phyloP scores from a whole-genome alignment of 2,113 vertebrate genomes.

The Cinclus cinclus region DNA sequence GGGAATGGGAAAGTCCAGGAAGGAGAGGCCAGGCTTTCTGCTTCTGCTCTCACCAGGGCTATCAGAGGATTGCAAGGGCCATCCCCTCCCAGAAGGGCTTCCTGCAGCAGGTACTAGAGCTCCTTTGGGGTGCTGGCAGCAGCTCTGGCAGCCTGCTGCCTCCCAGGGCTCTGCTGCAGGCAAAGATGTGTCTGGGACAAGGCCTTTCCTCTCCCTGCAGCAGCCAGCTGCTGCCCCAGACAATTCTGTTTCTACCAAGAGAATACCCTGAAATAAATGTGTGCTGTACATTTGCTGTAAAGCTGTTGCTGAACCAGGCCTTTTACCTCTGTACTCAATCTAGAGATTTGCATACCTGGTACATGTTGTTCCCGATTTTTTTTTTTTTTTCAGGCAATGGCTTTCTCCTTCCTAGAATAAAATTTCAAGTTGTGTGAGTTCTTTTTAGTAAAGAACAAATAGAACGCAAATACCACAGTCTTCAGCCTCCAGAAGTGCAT shows the following conservation, averaged over 20 bases:
- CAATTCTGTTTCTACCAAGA: neutral
- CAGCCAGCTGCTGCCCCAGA: neutral
- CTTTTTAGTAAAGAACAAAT: neutral
- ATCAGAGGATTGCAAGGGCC: neutral
- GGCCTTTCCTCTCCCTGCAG: neutral
- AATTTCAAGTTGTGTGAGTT: neutral
- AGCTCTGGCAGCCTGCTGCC: neutral
- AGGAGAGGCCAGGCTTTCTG: neutral
- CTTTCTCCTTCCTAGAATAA: conserved; percentile 77
- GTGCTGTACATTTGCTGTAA: neutral
- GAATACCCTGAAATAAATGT: neutral
- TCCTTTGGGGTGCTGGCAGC: neutral
- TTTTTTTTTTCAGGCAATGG: conserved; percentile 68
- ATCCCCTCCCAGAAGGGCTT: neutral
- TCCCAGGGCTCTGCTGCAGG: neutral
- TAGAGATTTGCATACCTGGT: conserved; percentile 85
- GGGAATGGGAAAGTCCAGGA: neutral
- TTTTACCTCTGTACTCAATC: conserved; percentile 84
- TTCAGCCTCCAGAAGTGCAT: neutral
- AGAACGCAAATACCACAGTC: neutral
- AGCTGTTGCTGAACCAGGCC: neutral
- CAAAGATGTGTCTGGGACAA: neutral
- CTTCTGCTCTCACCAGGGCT: neutral
- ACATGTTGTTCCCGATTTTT: conserved; percentile 76
- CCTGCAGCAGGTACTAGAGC: neutral